Evolutionary conservation across 2,113 vertebrate species (phyloP).

Genomic region (Psittacula cyanocephala): DNA sequence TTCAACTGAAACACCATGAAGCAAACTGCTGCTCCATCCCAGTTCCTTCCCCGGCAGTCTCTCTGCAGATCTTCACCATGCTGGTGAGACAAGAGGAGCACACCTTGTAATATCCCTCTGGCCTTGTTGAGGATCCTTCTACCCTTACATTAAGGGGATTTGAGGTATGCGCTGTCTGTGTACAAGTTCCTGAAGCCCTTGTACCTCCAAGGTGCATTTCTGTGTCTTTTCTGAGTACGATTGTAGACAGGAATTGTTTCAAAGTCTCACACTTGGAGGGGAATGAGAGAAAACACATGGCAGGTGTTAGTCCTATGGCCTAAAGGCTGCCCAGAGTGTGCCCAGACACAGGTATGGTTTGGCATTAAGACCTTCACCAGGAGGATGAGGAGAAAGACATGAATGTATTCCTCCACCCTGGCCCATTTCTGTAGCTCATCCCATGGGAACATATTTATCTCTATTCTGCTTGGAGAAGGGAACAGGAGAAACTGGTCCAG

Average conservation of each 20-base stretch:
- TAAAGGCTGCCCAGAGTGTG: neutral
- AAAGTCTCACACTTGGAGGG: neutral
- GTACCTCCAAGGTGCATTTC: neutral
- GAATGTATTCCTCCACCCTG: neutral
- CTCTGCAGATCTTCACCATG: neutral
- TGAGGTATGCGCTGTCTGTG: neutral
- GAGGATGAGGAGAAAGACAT: neutral
- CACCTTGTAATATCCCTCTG: neutral
- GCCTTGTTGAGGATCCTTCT: neutral
- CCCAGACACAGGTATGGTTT: neutral
- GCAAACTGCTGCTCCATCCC: neutral
- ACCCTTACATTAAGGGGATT: neutral
- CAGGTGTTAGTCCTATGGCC: accelerated
- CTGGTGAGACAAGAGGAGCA: neutral
- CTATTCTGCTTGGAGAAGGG: neutral
- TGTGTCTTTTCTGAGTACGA: neutral
- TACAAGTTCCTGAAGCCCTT: neutral
- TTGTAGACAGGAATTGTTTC: neutral
- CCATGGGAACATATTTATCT: neutral
- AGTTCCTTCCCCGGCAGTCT: neutral
- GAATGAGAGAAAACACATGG: neutral
- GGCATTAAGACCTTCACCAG: neutral
- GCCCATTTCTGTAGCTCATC: neutral
- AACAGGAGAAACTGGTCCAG: neutral
- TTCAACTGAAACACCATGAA: neutral